phyloP scores from a whole-genome alignment of 1,140 invertebrate genomes.

The Latrodectus geometricus region DNA sequence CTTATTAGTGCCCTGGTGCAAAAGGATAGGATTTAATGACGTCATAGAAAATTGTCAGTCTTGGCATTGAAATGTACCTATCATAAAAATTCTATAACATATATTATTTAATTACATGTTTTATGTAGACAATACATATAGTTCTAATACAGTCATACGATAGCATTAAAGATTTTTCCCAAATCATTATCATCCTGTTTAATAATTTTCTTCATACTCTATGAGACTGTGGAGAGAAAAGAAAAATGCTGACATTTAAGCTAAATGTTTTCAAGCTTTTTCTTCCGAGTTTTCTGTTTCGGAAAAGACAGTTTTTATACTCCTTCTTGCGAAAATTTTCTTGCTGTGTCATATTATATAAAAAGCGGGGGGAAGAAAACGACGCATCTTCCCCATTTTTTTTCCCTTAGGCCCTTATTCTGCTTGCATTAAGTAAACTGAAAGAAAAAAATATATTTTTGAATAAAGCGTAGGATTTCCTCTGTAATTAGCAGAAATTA shows the following conservation, averaged over 20 bases:
- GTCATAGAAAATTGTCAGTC: too few species aligned
- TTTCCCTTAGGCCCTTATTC: neutral
- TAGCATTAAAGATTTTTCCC: too few species aligned
- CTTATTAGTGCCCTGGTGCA: too few species aligned
- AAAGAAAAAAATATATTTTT: neutral
- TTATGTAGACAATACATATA: too few species aligned
- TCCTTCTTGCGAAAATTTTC: neutral
- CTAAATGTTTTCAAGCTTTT: neutral
- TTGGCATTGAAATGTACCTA: too few species aligned
- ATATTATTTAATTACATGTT: too few species aligned
- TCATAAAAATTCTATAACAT: too few species aligned
- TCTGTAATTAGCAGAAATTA: constrained; percentile 58
- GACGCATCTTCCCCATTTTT: constrained; percentile 2
- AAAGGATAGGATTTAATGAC: too few species aligned
- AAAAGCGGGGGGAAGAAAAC: neutral
- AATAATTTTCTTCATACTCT: too few species aligned
- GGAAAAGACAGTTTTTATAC: neutral
- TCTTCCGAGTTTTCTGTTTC: neutral
- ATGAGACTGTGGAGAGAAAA: neutral
- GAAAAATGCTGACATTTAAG: neutral
- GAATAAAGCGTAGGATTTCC: constrained; percentile 45
- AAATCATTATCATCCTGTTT: too few species aligned
- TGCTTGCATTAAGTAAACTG: neutral
- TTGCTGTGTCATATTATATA: neutral
- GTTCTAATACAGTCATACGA: too few species aligned